Base-by-base conservation (phyloP, 1,140 invertebrate genomes). In the Listronotus bonariensis region DNA sequence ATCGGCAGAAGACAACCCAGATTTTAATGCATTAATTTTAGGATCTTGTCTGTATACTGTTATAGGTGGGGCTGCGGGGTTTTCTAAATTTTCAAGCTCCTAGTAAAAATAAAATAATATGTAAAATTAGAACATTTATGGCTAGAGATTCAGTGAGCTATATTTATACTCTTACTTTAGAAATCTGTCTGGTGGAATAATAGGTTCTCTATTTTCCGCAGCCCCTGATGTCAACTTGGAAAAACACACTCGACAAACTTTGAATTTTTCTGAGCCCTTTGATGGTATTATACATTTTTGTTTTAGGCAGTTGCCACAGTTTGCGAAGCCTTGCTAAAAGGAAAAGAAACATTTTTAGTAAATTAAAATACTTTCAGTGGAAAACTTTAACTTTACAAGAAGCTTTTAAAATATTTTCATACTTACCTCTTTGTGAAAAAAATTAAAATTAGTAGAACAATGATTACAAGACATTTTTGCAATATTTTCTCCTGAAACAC, bases 291-390 rank as follows among this genome's bases (percentile, higher is more conserved):
- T 72, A 58, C 68, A 75, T 72, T 79, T 79, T 70, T 78, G 76
- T 58, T 77, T 83, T 42, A 88, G 75, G 75, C 86, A 88, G 75
- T 86, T 87, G 65, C 85, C 85, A 76, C 86, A 88, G 70, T 80
- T 80, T 31, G 85, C 81, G 73, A 86, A 88, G 3, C 85, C 86
- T 79, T 82, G 80, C 86, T 85, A 67, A 51, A 75, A 20, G n/a
- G 31, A 5, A n/a, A 42, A 5, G 12, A 6, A 42, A n/a, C 14
- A n/a, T 12, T 42, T n/a, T 12, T 42, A 56, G 8, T 17, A 34
- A 53, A 15, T 10, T 53, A 20, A 9, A 53, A 5, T 53, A 34
- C 20, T n/a, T n/a, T n/a, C n/a, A n/a, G n/a, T n/a, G n/a, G n/a
- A n/a, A n/a, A n/a, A n/a, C 11, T 10, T n/a, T 43, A 20, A 14